Percentiles rank a stretch among this genome's conserved stretches.
These are phyloP conservation scores for Nemurella pictetii DNA, from an alignment of 2,888 invertebrate genomes.

Conservation along the genomic window DNA sequence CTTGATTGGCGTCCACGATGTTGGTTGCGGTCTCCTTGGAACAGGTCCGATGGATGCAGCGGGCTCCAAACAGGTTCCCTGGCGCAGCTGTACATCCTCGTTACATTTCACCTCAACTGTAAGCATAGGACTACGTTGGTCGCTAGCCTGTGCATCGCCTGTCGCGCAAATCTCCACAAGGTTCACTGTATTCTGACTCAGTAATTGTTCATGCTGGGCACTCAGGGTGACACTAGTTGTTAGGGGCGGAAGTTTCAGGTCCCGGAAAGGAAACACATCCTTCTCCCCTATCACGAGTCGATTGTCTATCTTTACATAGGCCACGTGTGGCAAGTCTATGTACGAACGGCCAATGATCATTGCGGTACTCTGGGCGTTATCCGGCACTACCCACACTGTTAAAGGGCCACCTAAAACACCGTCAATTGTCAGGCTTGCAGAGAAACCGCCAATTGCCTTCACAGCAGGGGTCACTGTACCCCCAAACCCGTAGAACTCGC, in stretches of 20 bases:
- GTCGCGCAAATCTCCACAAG: neutral
- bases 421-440: neutral
- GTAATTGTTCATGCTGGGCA: neutral
- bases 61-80: neutral
- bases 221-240: neutral
- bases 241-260: neutral
- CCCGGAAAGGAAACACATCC: neutral
- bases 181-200: neutral
- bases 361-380: neutral
- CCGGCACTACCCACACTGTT: slow-evolving; percentile 2
- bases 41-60: neutral
- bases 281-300: neutral
- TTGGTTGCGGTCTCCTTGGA: neutral
- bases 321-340: neutral
- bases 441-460: neutral
- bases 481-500: slow-evolving; percentile 3
- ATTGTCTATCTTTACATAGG: neutral
- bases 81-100: neutral
- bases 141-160: neutral
- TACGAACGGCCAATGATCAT: neutral
- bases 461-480: neutral
- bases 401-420: neutral
- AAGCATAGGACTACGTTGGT: neutral
- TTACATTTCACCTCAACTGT: neutral
- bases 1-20: slow-evolving; percentile 1